A percentile compares a stretch with the other conserved stretches of the same genome.
phyloP scores from a whole-genome alignment of 2,888 invertebrate genomes.

The Nematopogon swammerdamellus region DNA sequence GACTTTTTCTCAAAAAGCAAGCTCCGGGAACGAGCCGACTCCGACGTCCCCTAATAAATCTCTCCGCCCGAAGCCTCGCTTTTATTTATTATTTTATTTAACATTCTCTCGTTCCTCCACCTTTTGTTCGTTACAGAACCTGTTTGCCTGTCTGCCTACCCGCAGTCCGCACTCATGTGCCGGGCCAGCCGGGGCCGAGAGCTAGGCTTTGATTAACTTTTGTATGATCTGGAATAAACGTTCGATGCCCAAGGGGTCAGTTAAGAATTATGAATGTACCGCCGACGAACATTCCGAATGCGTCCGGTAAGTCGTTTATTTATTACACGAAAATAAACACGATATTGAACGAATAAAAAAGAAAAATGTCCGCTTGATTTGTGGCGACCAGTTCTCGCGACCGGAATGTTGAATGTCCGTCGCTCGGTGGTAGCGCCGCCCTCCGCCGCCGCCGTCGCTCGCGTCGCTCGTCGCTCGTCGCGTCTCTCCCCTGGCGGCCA shows the following conservation, averaged over 20 bases:
- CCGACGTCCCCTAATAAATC: not conserved
- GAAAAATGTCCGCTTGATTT: not conserved
- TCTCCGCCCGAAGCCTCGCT: constrained; percentile 41
- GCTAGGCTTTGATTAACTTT: too few relatives aligned
- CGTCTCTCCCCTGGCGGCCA: too few relatives aligned
- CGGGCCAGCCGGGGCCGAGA: too few relatives aligned
- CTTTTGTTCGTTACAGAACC: not conserved
- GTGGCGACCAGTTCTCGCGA: not conserved
- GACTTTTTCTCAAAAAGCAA: not conserved
- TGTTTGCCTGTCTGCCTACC: too few relatives aligned
- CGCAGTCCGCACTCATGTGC: too few relatives aligned
- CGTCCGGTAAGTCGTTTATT: not conserved
- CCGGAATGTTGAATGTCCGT: not conserved
- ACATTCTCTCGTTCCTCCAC: constrained; percentile 1
- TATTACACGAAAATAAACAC: not conserved
- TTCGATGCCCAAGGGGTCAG: too few relatives aligned
- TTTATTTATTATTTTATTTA: constrained; percentile 53
- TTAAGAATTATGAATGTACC: not conserved
- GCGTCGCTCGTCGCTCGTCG: too few relatives aligned
- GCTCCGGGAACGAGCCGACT: not conserved
- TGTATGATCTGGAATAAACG: too few relatives aligned
- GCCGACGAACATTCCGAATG: not conserved
- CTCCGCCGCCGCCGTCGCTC: too few relatives aligned
- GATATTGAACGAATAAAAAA: not conserved
- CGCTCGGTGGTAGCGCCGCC: too few relatives aligned